phyloP scores from a whole-genome alignment of 1,140 invertebrate species.

The Aphelinus atriplicis region DNA sequence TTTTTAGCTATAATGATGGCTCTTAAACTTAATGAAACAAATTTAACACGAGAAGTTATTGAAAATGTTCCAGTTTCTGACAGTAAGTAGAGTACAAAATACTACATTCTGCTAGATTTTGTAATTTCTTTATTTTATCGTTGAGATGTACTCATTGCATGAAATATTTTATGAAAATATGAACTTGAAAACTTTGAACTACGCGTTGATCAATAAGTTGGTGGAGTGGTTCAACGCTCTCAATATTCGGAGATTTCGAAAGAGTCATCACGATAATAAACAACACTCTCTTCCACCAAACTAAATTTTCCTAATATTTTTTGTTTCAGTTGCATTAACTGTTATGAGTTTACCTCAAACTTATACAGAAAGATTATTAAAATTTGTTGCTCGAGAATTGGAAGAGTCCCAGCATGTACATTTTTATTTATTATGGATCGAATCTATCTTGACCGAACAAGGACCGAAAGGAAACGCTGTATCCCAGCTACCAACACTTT shows the following conservation, averaged over 20 bases:
- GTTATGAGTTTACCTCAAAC: constrained; percentile 74
- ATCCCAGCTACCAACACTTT: constrained; percentile 71
- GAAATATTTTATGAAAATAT: no score
- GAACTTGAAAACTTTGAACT: no score
- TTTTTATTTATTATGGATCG: constrained; percentile 87
- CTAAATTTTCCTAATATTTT: constrained; percentile 21
- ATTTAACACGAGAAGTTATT: constrained; percentile 83
- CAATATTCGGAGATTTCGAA: no score
- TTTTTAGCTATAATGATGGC: constrained; percentile 82
- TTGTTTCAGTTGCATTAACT: constrained; percentile 79
- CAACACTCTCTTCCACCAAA: no score
- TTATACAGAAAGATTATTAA: constrained; percentile 81
- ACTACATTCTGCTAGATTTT: no score
- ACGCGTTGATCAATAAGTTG: no score
- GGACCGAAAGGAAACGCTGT: constrained; percentile 69
- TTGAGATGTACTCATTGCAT: no score
- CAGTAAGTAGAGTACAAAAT: constrained; percentile 70
- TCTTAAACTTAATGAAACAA: constrained; percentile 86
- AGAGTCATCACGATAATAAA: no score
- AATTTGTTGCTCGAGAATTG: constrained; percentile 75
- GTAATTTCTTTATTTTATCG: neutral
- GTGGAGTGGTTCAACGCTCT: no score
- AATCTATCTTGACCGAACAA: constrained; percentile 72
- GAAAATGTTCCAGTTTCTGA: constrained; percentile 81
- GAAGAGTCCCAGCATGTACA: constrained; percentile 85